Evolutionary conservation across 2,888 invertebrate genomes (phyloP).

Genomic region (Tipula helvola): DNA sequence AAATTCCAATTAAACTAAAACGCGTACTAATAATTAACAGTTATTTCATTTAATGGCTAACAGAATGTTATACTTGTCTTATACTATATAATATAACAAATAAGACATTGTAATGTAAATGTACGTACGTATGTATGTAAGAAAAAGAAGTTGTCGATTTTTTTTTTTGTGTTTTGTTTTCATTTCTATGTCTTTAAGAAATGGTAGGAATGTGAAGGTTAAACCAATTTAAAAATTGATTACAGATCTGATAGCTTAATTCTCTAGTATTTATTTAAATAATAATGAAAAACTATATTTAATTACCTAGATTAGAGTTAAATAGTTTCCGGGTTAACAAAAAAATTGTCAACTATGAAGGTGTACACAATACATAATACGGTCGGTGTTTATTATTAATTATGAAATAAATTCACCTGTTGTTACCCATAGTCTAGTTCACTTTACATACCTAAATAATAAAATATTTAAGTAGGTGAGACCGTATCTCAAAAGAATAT

Average conservation of each 20-base stretch:
- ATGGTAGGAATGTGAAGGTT: not conserved
- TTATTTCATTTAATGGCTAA: not conserved
- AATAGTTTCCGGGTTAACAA: not conserved
- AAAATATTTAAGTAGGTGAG: too few species aligned
- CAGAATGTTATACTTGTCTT: not conserved
- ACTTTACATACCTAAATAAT: not conserved
- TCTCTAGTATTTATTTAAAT: not conserved
- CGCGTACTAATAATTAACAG: not conserved
- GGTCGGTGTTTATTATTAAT: not conserved
- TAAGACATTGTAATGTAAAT: not conserved
- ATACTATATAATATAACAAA: not conserved
- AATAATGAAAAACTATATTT: not conserved
- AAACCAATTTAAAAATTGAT: not conserved
- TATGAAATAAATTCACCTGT: not conserved
- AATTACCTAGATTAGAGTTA: not conserved
- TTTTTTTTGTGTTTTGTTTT: not conserved
- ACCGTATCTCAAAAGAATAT: not conserved
- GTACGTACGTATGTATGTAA: not conserved
- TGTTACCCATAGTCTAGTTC: not conserved
- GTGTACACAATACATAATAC: not conserved
- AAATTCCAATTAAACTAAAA: conserved; percentile 4
- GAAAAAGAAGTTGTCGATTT: not conserved
- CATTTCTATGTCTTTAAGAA: not conserved
- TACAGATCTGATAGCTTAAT: not conserved
- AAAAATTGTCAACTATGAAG: not conserved